Base-by-base conservation (phyloP, 2,888 invertebrate genomes). In the Tenthredo amoena region DNA sequence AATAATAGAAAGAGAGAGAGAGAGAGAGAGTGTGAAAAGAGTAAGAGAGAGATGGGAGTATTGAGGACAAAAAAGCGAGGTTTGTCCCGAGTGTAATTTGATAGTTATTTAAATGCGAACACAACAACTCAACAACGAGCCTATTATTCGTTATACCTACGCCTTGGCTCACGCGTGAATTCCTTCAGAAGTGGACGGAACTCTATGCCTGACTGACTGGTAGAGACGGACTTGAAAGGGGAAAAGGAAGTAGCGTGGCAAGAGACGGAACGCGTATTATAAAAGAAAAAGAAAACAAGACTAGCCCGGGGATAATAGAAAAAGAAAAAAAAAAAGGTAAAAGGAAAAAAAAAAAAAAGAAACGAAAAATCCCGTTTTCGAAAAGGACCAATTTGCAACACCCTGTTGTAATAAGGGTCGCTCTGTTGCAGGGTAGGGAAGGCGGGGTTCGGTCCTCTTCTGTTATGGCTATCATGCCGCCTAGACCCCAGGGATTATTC, bases 361-460 rank as follows among this genome's bases (percentile, higher is more conserved):
- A 50, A 26, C 12, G 26, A 50, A 79, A 37, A 55, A 62, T 81
- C 81, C 40, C 58, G 81, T 81, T 81, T 81, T 89, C 88, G 89
- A 89, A 90, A 89, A 90, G 89, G 90, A 91, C 91, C 91, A 92
- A 92, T 92, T 92, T 91, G 91, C 91, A 90, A 90, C 89, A 90
- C 91, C 90, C 91, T 88, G 91, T 88, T 89, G 87, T 87, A 87
- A 88, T 88, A 88, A 86, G 87, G 77, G 86, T 87, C 86, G 85
- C 79, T 34, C 26, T 5, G 62, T 55, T n/a, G 12, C 18, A 40
- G 47, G 43, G 40, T 15, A 7, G 68, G 5, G 50, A 15, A 34
- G 47, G 7, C 58, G 84, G 26, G 15, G 79, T 37, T 58, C 65
- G 47, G 68, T 71, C 31, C 83, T 83, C 31, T 68, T 71, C 83